phyloP scores from a whole-genome alignment of 2,797 vertebrate genomes.

The Apogon talboti region DNA sequence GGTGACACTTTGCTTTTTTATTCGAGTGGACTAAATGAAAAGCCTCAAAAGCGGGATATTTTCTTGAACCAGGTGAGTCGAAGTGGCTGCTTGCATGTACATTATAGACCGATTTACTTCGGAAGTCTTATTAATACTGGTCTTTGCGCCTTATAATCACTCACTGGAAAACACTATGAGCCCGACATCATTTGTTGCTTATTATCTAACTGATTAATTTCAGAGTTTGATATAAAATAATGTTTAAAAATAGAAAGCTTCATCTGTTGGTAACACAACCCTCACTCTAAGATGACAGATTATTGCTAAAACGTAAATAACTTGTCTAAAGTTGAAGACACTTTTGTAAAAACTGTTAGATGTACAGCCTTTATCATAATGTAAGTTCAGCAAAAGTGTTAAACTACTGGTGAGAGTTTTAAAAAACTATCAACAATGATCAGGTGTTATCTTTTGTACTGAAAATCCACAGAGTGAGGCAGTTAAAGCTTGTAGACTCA shows the following conservation, averaged over 20 bases:
- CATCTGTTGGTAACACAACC: background rate
- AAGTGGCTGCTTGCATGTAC: constrained; percentile 5
- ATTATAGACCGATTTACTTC: background rate
- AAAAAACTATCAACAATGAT: background rate
- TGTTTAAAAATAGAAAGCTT: background rate
- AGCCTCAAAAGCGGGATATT: constrained; percentile 61
- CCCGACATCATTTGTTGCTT: too few relatives aligned
- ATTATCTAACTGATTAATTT: background rate
- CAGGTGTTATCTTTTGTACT: constrained; percentile 1
- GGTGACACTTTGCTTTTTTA: constrained; percentile 51
- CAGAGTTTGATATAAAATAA: background rate
- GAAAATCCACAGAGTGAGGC: constrained; percentile 21
- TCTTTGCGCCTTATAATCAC: background rate
- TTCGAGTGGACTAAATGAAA: constrained; percentile 72
- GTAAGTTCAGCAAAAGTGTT: background rate
- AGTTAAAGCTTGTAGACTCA: constrained; percentile 39
- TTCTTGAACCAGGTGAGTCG: constrained; percentile 76
- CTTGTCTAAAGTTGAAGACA: background rate
- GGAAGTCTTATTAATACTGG: background rate
- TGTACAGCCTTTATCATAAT: background rate
- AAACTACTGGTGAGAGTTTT: constrained; percentile 1
- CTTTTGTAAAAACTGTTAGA: background rate
- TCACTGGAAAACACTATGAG: background rate
- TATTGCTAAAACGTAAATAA: background rate
- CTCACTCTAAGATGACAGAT: background rate